phyloP scores from a whole-genome alignment of 30 jellyfish, hydroid and myxozoan genomes.

The Nemopilema nomurai region DNA sequence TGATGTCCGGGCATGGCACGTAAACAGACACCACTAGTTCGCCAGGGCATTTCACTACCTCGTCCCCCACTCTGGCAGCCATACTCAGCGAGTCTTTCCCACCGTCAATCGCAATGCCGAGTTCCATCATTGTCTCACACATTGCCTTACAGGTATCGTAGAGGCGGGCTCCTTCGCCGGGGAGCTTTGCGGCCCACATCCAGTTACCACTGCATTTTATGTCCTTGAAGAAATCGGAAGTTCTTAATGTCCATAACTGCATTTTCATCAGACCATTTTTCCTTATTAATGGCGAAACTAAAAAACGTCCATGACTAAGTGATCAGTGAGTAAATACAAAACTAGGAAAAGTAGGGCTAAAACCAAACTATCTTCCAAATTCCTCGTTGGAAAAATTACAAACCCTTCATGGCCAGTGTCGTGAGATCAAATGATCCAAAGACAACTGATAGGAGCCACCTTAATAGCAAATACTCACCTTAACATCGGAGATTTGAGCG shows the following conservation, averaged over 20 bases:
- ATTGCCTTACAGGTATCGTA: constrained; percentile 84
- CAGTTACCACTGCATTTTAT: constrained; percentile 93
- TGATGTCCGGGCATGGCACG: constrained; percentile 85
- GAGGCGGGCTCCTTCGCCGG: constrained; percentile 84
- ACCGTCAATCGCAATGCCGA: constrained; percentile 89
- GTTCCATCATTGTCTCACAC: constrained; percentile 57
- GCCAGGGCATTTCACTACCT: constrained; percentile 88
- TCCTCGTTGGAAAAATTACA: no score
- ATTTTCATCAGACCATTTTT: no score
- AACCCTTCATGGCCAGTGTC: no score
- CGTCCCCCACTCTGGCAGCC: constrained; percentile 88
- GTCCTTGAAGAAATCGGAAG: constrained; percentile 51
- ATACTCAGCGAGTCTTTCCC: constrained; percentile 93
- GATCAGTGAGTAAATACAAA: no score
- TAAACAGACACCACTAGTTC: constrained; percentile 79
- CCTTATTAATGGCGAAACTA: no score
- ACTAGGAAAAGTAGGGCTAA: no score
- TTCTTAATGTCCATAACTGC: neutral
- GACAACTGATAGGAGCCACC: neutral
- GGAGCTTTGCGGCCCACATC: constrained; percentile 96
- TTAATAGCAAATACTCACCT: constrained; percentile 27
- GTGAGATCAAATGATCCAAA: neutral
- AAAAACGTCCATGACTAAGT: no score
- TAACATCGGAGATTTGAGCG: constrained; percentile 75
- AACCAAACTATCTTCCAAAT: no score